Evolutionary conservation across 1,140 invertebrate genomes (phyloP), one percentile per base, ranked within the genome.

Genomic region (Brachionus koreanus): DNA sequence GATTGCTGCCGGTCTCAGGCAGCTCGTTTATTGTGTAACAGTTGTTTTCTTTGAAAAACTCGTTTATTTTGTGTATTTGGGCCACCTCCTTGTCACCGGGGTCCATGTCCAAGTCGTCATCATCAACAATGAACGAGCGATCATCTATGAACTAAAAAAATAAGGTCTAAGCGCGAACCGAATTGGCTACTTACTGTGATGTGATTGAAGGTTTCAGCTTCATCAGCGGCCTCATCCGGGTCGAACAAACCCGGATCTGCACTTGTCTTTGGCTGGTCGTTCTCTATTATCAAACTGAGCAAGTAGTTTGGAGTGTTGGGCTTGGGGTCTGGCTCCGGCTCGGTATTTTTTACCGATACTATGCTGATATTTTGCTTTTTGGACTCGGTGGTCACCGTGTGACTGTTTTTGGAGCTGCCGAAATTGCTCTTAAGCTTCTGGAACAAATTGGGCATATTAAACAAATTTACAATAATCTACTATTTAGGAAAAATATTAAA

Each of bases 91-190:
- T 65, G 39, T 79, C 76, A 39, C 35, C 13, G 10, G 29, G 13
- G 19, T 57, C 75, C 6, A 49, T 9, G 7, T 72, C 69, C 33
- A 74, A 49, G 23, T 74, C 69, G 12, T 74, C 69, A 16, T 79
- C 76, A n/a, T 79, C 76, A 1, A 79, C 35, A 25, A 79, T 79
- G 29, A 79, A 79, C 1, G 76, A 61, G 0, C 76, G 76, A 33
- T 79, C 76, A 35, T 79, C 76, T 33, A 79, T 57, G 37, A 79
- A 65, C 76, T 79, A 16, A 5, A 67, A 67, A 67, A 37, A 67
- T 67, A 19, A 57, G 16, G 9, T 0, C 3, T 2, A 9, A 29
- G 29, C 29, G 49, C n/a, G 9, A 1, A 19, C 16, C 9, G 49
- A 23, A 19, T 6, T 57, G 49, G 49, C 5, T 19, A 57, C 49